Evolutionary conservation across 2,113 vertebrate species (phyloP), one percentile per base, ranked within the genome.

Genomic region (Chaetura pelagica): DNA sequence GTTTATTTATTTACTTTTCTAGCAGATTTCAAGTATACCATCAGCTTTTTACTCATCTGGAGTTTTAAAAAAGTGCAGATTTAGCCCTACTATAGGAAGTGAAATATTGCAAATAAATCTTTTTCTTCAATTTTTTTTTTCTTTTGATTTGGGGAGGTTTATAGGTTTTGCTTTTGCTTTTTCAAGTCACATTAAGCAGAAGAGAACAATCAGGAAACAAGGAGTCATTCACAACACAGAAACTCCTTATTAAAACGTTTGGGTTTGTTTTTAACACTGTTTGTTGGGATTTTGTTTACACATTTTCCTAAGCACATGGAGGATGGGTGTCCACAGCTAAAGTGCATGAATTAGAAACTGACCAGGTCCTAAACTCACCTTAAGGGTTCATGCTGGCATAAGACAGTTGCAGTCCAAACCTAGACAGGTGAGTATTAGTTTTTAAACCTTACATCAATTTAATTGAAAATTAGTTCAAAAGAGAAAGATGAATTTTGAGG

Each of bases 1-100:
- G 26, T 38, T 91, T 68, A 86, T 67, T 78, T 44, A 75, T 87
- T 88, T 86, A 89, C 42, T 88, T 82, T 95, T 79, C 79, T 8
- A 95, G 46, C 46, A 93, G 27, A 27, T 82, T 76, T 62, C 57
- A 55, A 48, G 49, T 78, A n/a, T 4, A 74, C 29, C 23, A 77
- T 58, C 66, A 88, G 44, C 48, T 89, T 24, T 2, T 35, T 80
- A 26, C 14, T 78, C 40, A 46, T 26, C 35, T 34, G 18, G 10
- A 77, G 32, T 40, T 81, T 75, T 10, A 2, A 77, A 80, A 40
- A 79, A 71, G 35, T 69, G 23, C 54, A 78, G 11, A 61, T 80
- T 82, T 90, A 78, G 27, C 46, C 13, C 6, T 18, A 8, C 10
- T 34, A 48, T 3, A 42, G 32, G 9, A 79, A 87, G 24, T 8